Percentiles rank a stretch among this genome's conserved stretches.
Evolutionary conservation across 2,113 vertebrate species (phyloP).

Genomic region (Capreolus pygargus): DNA sequence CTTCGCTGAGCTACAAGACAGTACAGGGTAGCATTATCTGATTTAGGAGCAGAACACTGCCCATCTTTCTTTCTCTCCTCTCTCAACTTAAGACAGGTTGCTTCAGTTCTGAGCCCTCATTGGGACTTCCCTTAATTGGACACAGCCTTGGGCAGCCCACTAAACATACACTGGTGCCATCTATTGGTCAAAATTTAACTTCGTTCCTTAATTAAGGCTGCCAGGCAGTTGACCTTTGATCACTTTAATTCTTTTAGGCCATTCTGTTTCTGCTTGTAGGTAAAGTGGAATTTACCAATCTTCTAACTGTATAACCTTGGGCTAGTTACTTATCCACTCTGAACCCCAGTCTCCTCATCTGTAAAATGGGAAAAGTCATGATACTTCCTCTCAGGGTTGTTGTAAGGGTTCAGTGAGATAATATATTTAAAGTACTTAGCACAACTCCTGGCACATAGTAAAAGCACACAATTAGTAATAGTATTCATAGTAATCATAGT

Average conservation of each 20-base stretch:
- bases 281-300: not conserved
- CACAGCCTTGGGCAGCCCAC: not conserved
- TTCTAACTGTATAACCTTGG: not conserved
- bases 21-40: not conserved
- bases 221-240: not conserved
- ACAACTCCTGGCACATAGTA: not conserved
- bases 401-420: not conserved
- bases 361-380: not conserved
- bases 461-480: not conserved
- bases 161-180: conserved; percentile 38
- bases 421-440: not conserved
- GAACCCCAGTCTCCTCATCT: not conserved
- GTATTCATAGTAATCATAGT: not conserved
- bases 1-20: not conserved
- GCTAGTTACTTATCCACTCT: not conserved
- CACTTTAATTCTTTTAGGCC: not conserved
- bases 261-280: conserved; percentile 24
- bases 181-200: conserved; percentile 48
- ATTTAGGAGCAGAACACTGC: not conserved
- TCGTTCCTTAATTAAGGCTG: not conserved
- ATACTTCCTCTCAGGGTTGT: not conserved
- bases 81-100: not conserved
- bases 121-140: not conserved
- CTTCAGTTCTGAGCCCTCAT: not conserved
- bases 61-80: not conserved